Base-by-base conservation (phyloP, 2,888 invertebrate species). In the Caenorhabditis wallacei region DNA sequence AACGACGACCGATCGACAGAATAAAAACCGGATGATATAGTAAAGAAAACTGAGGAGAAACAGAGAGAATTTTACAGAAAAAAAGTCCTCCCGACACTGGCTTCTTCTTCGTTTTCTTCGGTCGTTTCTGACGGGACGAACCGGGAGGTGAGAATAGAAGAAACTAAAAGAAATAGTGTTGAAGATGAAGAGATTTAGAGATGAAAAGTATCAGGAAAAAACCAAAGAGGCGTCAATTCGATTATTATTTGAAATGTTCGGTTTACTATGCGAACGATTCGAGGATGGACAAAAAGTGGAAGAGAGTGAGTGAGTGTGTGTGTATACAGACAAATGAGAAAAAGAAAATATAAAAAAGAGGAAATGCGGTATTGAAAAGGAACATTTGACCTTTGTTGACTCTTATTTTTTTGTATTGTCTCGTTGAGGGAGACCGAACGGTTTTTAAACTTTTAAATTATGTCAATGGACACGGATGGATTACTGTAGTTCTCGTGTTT, bases 191-290 rank as follows among this genome's bases (percentile, higher is more conserved):
- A 70, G 70, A 69, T n/a, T 40, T 26, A 69, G 69, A 69, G n/a
- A 69, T 5, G 13, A 30, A 72, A 54, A 63, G 54, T n/a, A 54
- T 53, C 35, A 51, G 22, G 10, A 54, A 53, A 63, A 74, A 74
- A 56, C 26, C 26, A 63, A 53, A 56, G 64, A 43, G 51, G 61
- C 71, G 75, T 57, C 30, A 37, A n/a, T 72, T 71, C 71, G 71
- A 71, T 72, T 74, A 74, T 74, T 63, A 74, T 74, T 66, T 53
- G 74, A 74, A 74, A 64, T 64, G 64, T 54, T 54, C 64, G 70
- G 56, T 64, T 30, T 63, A 64, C 71, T 71, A 71, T 71, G 71
- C 71, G 71, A 71, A 61, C 53, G 71, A 40, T 51, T 53, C 30
- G 46, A 22, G 54, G 40, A 53, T 30, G 37, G 53, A 18, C 51